Conservation (phyloP, 2,797 vertebrate species). For the Micrastur ruficollis region DNA sequence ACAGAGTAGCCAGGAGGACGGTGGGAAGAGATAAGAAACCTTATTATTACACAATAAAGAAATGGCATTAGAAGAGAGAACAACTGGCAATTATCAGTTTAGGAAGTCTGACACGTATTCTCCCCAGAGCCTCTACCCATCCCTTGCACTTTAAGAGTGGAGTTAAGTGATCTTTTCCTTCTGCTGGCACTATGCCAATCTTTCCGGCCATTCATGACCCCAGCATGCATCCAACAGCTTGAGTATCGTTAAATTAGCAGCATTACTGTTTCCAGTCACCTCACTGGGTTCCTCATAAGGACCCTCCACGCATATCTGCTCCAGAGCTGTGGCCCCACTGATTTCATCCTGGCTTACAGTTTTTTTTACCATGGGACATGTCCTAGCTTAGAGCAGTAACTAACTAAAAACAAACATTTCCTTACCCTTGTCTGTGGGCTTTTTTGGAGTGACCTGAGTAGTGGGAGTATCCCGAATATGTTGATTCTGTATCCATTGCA, state of each 20-base stretch:
- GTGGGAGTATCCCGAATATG: conserved; percentile 93
- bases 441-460: conserved; percentile 92
- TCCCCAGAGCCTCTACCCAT: background rate
- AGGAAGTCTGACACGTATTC: background rate
- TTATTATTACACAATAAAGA: background rate
- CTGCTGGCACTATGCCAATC: background rate
- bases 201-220: background rate
- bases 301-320: background rate
- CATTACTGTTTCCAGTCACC: background rate
- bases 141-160: accelerated
- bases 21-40: background rate
- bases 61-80: background rate
- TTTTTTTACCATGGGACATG: background rate
- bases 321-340: background rate
- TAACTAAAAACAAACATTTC: background rate
- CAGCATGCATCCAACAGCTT: background rate
- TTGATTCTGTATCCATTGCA: conserved; percentile 96
- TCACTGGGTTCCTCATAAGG: background rate
- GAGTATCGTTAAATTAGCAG: background rate
- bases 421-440: conserved; percentile 91
- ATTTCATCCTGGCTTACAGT: background rate
- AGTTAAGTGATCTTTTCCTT: background rate
- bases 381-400: background rate
- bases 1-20: background rate
- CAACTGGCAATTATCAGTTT: background rate